These are phyloP conservation scores for Lycaon pictus DNA, from an alignment of 2,113 vertebrate species.

Conservation along the genomic window DNA sequence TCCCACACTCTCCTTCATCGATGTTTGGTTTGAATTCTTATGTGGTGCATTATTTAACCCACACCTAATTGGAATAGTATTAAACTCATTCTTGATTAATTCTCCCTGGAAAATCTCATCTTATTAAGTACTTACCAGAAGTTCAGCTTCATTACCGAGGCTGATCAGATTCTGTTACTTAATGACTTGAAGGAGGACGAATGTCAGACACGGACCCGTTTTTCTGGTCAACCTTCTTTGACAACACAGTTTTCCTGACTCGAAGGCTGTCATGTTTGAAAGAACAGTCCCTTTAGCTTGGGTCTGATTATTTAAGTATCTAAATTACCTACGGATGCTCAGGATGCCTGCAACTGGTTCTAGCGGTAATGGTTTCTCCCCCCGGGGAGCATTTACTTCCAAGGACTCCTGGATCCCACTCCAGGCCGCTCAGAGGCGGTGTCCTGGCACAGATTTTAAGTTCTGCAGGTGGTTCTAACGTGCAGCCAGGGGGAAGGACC, in stretches of 20 bases:
- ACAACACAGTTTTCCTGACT: not conserved
- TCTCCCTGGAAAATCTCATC: constrained; percentile 59
- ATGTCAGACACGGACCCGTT: constrained; percentile 37
- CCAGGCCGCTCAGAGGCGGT: not conserved
- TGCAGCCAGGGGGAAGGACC: not conserved
- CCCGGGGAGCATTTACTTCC: not conserved
- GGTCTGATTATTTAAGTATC: not conserved
- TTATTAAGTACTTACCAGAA: constrained; percentile 63
- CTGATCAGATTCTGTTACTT: constrained; percentile 45
- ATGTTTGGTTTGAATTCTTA: constrained; percentile 52
- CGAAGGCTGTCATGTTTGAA: not conserved
- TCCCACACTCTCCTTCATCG: not conserved
- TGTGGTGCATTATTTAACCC: constrained; percentile 59
- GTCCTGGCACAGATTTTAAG: not conserved
- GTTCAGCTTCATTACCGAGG: constrained; percentile 42
- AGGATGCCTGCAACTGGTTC: not conserved
- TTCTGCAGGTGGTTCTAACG: not conserved
- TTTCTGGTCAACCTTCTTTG: constrained; percentile 14
- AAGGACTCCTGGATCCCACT: not conserved
- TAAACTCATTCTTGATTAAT: constrained; percentile 69
- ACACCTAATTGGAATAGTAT: constrained; percentile 56
- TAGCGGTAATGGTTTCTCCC: not conserved
- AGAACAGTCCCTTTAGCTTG: not conserved
- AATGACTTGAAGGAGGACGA: not conserved
- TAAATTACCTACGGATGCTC: not conserved